phyloP scores from a whole-genome alignment of 1,140 invertebrate genomes.

The Archivesica marissinica region DNA sequence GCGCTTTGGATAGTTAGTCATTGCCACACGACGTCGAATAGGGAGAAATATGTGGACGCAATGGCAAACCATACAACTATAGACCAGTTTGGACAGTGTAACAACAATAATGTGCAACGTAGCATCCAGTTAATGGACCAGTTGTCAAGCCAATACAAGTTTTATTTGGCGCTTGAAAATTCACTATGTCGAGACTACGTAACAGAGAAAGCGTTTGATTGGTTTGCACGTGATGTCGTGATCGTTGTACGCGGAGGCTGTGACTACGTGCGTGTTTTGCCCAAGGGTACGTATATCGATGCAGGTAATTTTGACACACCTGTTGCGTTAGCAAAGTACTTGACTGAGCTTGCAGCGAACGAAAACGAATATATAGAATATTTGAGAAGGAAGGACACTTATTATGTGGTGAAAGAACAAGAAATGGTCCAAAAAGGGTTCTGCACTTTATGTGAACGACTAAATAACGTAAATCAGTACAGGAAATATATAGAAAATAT shows the following conservation, averaged over 20 bases:
- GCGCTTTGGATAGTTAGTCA: conserved; percentile 3
- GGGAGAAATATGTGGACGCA: conserved; percentile 10
- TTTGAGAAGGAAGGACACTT: background rate
- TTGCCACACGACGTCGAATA: background rate
- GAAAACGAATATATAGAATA: background rate
- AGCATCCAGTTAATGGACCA: background rate
- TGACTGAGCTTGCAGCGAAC: background rate
- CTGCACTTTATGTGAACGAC: background rate
- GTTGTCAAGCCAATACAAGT: conserved; percentile 50
- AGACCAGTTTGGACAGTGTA: conserved; percentile 13
- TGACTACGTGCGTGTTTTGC: background rate
- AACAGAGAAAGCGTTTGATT: conserved; percentile 95
- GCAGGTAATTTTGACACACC: background rate
- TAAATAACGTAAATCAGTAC: conserved; percentile 3
- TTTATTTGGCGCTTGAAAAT: conserved; percentile 87
- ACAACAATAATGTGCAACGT: background rate
- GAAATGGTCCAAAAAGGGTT: background rate
- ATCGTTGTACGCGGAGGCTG: background rate
- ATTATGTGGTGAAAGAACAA: background rate
- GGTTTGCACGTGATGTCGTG: background rate
- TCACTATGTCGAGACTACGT: conserved; percentile 98
- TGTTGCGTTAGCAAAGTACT: background rate
- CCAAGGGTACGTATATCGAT: conserved; percentile 22
- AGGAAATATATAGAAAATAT: background rate
- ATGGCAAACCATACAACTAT: background rate